These are phyloP conservation scores for Galagoides demidoff DNA, from an alignment of 2,797 vertebrate species.

Conservation along the genomic window DNA sequence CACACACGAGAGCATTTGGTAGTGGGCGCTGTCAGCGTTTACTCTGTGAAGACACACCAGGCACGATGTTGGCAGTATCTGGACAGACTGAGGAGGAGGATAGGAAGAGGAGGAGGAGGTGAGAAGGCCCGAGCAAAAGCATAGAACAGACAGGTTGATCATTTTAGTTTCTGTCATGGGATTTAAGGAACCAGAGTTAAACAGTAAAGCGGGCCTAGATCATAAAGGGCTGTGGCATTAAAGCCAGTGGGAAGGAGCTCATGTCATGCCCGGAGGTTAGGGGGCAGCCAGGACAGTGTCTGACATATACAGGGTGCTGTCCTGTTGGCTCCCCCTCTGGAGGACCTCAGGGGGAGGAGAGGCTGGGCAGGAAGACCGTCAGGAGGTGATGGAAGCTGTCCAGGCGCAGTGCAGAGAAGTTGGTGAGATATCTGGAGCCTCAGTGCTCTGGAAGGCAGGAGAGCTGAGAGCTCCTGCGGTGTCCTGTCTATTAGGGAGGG, in stretches of 20 bases:
- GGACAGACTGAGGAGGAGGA: background rate
- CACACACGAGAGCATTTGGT: no score
- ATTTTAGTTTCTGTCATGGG: background rate
- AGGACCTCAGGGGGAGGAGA: background rate
- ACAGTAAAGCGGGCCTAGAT: background rate
- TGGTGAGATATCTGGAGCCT: background rate
- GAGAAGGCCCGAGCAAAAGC: background rate
- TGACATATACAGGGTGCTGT: background rate
- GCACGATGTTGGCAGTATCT: background rate
- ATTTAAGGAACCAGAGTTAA: background rate
- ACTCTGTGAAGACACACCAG: background rate
- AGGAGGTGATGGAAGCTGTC: background rate
- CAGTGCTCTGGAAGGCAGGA: background rate
- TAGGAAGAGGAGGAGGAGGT: no score
- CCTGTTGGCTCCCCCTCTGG: background rate
- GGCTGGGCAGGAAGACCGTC: background rate
- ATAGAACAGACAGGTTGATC: no score
- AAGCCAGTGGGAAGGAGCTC: background rate
- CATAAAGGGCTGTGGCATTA: background rate
- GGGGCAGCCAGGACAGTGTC: background rate
- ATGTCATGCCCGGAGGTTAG: background rate
- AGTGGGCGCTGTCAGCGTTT: background rate
- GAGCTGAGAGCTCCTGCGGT: background rate
- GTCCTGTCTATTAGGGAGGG: background rate
- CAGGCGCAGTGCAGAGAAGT: background rate